Evolutionary conservation across 2,113 vertebrate genomes (phyloP).

Genomic region (Bubalus kerabau): DNA sequence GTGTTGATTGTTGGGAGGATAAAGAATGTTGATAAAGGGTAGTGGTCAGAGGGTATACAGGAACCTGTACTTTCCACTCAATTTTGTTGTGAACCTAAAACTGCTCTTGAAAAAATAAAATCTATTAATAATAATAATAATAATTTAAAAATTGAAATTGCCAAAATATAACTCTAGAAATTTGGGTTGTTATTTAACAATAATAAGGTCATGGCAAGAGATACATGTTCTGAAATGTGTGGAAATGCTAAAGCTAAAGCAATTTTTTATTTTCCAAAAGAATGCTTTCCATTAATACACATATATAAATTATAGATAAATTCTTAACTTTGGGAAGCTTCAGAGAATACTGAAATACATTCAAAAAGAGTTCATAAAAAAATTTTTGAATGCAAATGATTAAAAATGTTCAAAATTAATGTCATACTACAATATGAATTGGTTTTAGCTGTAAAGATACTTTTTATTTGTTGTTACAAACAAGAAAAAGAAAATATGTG

Average conservation of each 20-base stretch:
- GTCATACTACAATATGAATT: background rate
- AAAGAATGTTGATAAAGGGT: background rate
- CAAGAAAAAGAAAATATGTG: background rate
- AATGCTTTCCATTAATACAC: background rate
- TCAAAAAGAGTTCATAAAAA: background rate
- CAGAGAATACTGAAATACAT: conserved; percentile 1
- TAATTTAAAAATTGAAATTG: background rate
- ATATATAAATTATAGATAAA: background rate
- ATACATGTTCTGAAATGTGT: background rate
- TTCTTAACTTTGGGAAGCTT: background rate
- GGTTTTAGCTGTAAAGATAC: background rate
- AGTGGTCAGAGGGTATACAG: background rate
- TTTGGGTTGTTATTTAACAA: background rate
- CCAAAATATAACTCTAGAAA: conserved; percentile 7
- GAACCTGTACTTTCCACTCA: background rate
- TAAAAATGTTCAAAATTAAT: conserved; percentile 17
- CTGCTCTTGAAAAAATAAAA: conserved; percentile 1
- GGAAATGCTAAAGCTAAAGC: background rate
- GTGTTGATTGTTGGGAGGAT: background rate
- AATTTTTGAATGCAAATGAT: background rate
- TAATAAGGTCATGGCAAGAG: background rate
- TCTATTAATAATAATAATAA: background rate
- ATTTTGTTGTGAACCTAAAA: background rate
- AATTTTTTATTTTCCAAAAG: background rate
- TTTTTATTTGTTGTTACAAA: background rate